Evolutionary conservation across 2,888 invertebrate genomes (phyloP), one percentile per base, ranked within the genome.

Genomic region (Seira musarum): DNA sequence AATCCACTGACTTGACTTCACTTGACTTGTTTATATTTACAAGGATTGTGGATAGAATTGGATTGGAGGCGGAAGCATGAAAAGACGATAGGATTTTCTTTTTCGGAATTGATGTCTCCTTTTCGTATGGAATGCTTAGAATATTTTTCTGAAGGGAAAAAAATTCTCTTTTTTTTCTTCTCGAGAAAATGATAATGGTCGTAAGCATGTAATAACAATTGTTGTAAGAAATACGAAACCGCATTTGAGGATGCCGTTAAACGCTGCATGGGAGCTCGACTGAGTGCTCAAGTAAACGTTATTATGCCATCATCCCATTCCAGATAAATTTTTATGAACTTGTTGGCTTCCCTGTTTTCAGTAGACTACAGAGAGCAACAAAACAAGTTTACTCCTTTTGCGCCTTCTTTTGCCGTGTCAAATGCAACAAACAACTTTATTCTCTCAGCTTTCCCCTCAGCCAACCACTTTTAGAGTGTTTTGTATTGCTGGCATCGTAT

Each of bases 261-360:
- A 66, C 40, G n/a, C n/a, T n/a, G n/a, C n/a, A n/a, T n/a, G n/a
- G n/a, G 8, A 30, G 61, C 30, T 73, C 24, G 79, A 68, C 80
- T 66, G 65, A 73, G 70, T 60, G 80, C 61, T 74, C 74, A 80
- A 80, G 67, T 80, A 80, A 80, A 65, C 80, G 80, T 80, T 80
- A 80, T 74, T 74, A 70, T 80, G 70, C 74, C 80, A 80, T 80
- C n/a, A n/a, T n/a, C n/a, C n/a, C n/a, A n/a, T 80, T 80, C 30
- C 30, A 30, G 30, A 30, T 69, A 80, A 74, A 80, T 80, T 74
- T 80, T 49, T 49, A 80, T 80, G 80, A 80, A 80, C 80, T 80
- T 80, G 80, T 80, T 74, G 74, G 74, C 80, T 74, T 74, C n/a
- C 74, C 65, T 24, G 64, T 72, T 73, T 74, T 35, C 68, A 73